Conservation (phyloP, 2,797 vertebrate genomes). For the Eleutherodactylus coqui region DNA sequence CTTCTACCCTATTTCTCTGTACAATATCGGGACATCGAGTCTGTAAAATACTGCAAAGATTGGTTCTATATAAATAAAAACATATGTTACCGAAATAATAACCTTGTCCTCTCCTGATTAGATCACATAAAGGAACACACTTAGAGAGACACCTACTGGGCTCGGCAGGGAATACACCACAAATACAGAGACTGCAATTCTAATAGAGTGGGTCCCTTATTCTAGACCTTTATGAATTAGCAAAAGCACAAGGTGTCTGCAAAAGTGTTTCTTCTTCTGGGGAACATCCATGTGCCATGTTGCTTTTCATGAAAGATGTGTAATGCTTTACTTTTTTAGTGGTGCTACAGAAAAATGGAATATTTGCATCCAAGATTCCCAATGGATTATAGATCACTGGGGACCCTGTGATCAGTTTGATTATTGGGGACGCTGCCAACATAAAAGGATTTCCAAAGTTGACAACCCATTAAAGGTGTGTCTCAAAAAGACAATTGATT, state of each 20-base stretch:
- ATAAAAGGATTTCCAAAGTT: too few species aligned
- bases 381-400: too few species aligned
- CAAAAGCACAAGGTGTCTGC: too few species aligned
- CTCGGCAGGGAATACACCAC: conserved; percentile 2
- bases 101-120: conserved; percentile 30
- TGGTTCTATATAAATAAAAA: conserved; percentile 57
- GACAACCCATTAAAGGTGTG: too few species aligned
- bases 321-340: not conserved
- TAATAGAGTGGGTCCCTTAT: not conserved
- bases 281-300: not conserved
- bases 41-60: conserved; percentile 54
- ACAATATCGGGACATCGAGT: conserved; percentile 58
- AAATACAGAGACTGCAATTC: not conserved
- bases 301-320: not conserved
- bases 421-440: too few species aligned
- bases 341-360: not conserved
- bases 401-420: too few species aligned
- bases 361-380: too few species aligned
- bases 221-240: too few species aligned
- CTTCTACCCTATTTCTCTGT: conserved; percentile 53
- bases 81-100: conserved; percentile 38
- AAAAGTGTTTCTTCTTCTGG: not conserved
- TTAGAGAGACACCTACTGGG: conserved; percentile 55
- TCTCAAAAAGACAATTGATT: too few species aligned
- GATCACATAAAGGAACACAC: not conserved